Conservation (phyloP, 2,888 invertebrate genomes). For the Silvanus unidentatus region DNA sequence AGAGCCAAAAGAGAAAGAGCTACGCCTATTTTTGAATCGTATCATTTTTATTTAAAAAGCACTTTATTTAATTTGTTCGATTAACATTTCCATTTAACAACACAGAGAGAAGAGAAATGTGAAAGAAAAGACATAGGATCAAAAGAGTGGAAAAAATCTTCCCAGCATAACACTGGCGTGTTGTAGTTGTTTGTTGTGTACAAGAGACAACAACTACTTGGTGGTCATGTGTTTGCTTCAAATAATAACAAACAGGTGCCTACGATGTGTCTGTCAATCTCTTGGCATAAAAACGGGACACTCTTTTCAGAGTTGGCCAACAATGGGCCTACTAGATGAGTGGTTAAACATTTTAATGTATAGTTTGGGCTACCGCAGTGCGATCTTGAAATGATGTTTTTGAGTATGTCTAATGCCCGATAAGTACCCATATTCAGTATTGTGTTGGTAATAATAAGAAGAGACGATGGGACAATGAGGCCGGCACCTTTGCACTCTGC, state of each 20-base stretch:
- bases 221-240: too few species aligned
- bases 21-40: too few species aligned
- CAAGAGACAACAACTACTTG: too few species aligned
- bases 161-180: too few species aligned
- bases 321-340: constrained; percentile 14
- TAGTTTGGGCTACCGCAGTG: constrained; percentile 27
- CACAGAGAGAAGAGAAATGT: too few species aligned
- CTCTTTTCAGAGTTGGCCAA: constrained; percentile 8
- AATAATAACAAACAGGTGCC: constrained; percentile 12
- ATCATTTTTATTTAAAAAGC: too few species aligned
- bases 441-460: constrained; percentile 33
- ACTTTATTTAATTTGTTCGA: too few species aligned
- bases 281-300: neutral
- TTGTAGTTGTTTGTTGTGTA: too few species aligned
- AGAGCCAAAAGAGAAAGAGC: too few species aligned
- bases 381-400: constrained; percentile 25
- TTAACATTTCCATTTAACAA: too few species aligned
- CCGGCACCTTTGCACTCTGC: constrained; percentile 30
- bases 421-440: constrained; percentile 33
- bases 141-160: too few species aligned
- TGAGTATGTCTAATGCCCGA: constrained; percentile 31
- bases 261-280: constrained; percentile 10
- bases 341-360: constrained; percentile 12
- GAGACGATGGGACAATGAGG: constrained; percentile 30
- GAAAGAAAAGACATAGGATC: too few species aligned